Percentiles rank a stretch among this genome's conserved stretches.
Conservation (phyloP, 2,888 invertebrate species). For the Alviniconcha strummeri region DNA sequence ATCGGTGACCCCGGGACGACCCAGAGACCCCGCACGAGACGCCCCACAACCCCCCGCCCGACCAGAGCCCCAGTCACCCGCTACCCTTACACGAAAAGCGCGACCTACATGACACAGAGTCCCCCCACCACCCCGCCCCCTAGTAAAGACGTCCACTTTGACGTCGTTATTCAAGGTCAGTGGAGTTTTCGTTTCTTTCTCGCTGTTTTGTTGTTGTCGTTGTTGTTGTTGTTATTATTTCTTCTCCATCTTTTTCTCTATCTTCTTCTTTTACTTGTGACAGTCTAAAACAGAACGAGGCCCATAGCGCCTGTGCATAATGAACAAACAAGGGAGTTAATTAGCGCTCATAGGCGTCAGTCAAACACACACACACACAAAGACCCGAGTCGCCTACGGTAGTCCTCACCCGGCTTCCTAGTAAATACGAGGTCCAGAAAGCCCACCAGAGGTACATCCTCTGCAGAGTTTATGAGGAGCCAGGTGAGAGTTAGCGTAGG, state of each 20-base stretch:
- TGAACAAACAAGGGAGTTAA: too few relatives aligned
- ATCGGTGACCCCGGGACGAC: not conserved
- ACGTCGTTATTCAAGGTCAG: constrained; percentile 24
- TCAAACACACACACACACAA: too few relatives aligned
- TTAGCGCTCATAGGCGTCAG: too few relatives aligned
- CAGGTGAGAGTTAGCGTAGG: too few relatives aligned
- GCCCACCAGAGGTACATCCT: too few relatives aligned
- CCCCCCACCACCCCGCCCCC: not conserved
- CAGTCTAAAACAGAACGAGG: too few relatives aligned
- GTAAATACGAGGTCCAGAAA: too few relatives aligned
- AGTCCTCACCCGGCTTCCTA: too few relatives aligned
- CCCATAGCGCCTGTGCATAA: too few relatives aligned
- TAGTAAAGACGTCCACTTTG: constrained; percentile 13
- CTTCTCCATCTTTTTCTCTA: not conserved
- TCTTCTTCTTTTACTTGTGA: not conserved
- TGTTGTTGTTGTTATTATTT: not conserved
- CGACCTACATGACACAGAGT: not conserved
- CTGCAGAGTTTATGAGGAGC: too few relatives aligned
- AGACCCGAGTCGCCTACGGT: too few relatives aligned
- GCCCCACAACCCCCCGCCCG: not conserved
- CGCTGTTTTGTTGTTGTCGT: too few relatives aligned
- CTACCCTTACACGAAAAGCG: not conserved
- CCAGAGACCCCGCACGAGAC: not conserved
- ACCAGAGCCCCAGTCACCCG: not conserved
- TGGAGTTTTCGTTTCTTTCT: not conserved